Conservation (phyloP, 1,140 invertebrate genomes). For the Agrypnia vestita region DNA sequence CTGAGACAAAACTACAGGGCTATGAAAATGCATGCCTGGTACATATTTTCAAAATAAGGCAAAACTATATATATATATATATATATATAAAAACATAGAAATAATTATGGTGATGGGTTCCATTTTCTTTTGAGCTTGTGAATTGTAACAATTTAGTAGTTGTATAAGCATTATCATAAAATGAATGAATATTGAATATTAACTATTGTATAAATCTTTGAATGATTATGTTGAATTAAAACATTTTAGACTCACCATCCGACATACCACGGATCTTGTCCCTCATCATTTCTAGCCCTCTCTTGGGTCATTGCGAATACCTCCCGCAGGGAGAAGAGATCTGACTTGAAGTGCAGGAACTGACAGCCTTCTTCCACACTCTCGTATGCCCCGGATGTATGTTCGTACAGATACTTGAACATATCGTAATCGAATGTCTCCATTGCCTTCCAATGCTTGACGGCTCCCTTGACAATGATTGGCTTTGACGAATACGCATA, state of each 20-base stretch:
- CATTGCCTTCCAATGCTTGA: constrained; percentile 84
- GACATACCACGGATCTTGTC: constrained; percentile 88
- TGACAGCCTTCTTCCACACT: constrained; percentile 86
- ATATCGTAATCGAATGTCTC: constrained; percentile 82
- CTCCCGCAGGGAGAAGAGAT: constrained; percentile 84
- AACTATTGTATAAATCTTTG: constrained; percentile 11
- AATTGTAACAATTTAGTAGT: too few species aligned
- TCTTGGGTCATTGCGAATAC: constrained; percentile 84
- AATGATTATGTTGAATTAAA: neutral
- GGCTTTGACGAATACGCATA: constrained; percentile 88
- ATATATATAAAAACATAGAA: too few species aligned
- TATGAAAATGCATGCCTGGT: too few species aligned
- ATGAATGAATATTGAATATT: neutral
- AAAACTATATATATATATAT: too few species aligned
- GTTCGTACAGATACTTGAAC: constrained; percentile 84
- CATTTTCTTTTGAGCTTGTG: too few species aligned
- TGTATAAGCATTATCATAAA: too few species aligned
- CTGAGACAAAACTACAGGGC: too few species aligned
- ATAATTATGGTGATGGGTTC: too few species aligned
- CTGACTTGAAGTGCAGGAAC: constrained; percentile 92
- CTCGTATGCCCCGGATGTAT: constrained; percentile 77
- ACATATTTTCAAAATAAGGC: too few species aligned
- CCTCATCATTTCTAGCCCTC: constrained; percentile 76
- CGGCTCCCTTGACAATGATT: constrained; percentile 85
- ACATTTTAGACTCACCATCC: constrained; percentile 84